Percentiles rank a stretch among this genome's conserved stretches.
Conservation (phyloP, 2,888 invertebrate species). For the Rhodophaea formosa region DNA sequence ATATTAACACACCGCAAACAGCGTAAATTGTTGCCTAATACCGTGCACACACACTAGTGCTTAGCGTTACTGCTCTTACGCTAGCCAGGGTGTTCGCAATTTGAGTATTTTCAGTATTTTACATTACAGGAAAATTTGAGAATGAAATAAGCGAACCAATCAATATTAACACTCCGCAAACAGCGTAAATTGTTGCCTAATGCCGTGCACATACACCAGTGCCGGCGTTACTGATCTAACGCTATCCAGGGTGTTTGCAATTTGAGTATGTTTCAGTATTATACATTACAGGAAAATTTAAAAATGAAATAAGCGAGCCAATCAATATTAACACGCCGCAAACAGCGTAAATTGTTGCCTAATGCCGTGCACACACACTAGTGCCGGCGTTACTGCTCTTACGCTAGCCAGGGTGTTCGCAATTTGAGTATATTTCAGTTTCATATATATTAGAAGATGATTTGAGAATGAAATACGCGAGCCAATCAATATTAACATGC, state of each 20-base stretch:
- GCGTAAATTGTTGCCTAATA: slow-evolving; percentile 82
- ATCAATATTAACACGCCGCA: slow-evolving; percentile 82
- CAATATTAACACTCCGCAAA: slow-evolving; percentile 82
- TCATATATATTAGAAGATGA: too few relatives aligned
- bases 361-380: slow-evolving; percentile 74
- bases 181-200: slow-evolving; percentile 82
- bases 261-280: not conserved
- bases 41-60: slow-evolving; percentile 65
- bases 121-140: too few relatives aligned
- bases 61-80: slow-evolving; percentile 54
- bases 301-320: slow-evolving; percentile 39
- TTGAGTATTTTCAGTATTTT: not conserved
- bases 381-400: slow-evolving; percentile 51
- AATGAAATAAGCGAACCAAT: slow-evolving; percentile 54
- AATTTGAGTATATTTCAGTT: slow-evolving; percentile 7
- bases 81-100: slow-evolving; percentile 56
- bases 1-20: slow-evolving; percentile 82
- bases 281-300: not conserved
- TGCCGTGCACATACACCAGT: slow-evolving; percentile 70
- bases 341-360: slow-evolving; percentile 82
- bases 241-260: slow-evolving; percentile 56
- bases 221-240: slow-evolving; percentile 53
- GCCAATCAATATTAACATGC: slow-evolving; percentile 82
- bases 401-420: slow-evolving; percentile 58
- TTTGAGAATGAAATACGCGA: slow-evolving; percentile 22